Evolutionary conservation across 2,113 vertebrate genomes (phyloP).

Genomic region (Cinclus mexicanus): DNA sequence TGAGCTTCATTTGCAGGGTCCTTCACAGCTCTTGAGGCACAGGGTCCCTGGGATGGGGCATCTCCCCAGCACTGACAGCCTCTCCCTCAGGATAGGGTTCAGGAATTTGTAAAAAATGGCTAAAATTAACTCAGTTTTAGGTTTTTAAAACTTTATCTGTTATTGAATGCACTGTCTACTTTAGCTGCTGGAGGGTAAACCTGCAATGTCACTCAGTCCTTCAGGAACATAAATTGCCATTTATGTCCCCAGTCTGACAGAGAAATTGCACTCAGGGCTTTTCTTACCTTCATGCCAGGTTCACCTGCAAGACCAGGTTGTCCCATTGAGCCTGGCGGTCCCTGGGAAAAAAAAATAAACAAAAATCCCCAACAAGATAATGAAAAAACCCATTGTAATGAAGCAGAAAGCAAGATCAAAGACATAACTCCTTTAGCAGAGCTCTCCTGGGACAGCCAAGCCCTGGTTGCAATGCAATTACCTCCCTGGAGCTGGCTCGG

Average conservation of each 20-base stretch:
- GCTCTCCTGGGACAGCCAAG: neutral
- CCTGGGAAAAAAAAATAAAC: slow-evolving; percentile 70
- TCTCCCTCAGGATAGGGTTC: rapidly evolving
- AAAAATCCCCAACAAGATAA: neutral
- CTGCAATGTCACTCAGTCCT: neutral
- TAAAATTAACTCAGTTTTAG: neutral
- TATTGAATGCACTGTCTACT: neutral
- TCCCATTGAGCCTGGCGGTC: slow-evolving; percentile 82
- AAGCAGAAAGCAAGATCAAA: slow-evolving; percentile 52
- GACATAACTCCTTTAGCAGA: slow-evolving; percentile 53
- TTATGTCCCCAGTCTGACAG: neutral
- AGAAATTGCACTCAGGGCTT: neutral
- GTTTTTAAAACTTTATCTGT: neutral
- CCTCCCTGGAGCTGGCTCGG: slow-evolving; percentile 5
- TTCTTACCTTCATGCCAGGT: slow-evolving; percentile 88
- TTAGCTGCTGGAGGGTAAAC: neutral
- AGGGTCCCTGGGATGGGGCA: neutral
- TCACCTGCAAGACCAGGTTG: slow-evolving; percentile 88
- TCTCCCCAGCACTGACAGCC: neutral
- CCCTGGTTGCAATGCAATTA: slow-evolving; percentile 41
- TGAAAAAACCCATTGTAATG: slow-evolving; percentile 40
- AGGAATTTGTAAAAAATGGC: neutral
- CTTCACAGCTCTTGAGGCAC: neutral
- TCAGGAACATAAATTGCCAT: neutral
- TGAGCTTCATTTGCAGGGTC: neutral